Evolutionary conservation across 2,113 vertebrate genomes (phyloP).

Genomic region (Limnothrissa miodon): DNA sequence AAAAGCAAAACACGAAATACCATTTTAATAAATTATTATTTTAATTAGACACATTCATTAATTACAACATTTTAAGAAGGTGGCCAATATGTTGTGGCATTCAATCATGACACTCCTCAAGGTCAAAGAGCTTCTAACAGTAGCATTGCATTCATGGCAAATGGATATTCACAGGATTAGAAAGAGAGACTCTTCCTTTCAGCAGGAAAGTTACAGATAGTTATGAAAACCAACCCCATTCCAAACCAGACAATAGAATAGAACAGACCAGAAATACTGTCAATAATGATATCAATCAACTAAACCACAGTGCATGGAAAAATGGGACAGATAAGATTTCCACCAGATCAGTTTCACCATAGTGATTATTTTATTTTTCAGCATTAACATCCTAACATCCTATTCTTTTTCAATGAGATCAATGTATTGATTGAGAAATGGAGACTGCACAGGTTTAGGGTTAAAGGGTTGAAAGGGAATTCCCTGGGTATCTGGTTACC

Average conservation of each 20-base stretch:
- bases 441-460: background rate
- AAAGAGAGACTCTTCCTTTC: no score
- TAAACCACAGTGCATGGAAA: background rate
- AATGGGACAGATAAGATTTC: background rate
- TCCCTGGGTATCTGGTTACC: background rate
- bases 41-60: background rate
- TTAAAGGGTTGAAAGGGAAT: background rate
- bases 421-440: background rate
- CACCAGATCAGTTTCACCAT: background rate
- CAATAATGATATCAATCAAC: background rate
- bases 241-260: no score
- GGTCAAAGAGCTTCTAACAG: background rate
- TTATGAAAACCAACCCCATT: no score
- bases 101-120: background rate
- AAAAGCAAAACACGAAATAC: background rate
- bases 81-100: background rate
- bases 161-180: no score
- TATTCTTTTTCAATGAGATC: conserved; percentile 8
- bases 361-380: background rate
- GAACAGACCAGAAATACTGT: no score
- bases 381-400: background rate
- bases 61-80: background rate
- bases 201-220: no score
- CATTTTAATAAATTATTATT: no score
- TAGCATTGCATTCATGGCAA: no score